These are phyloP conservation scores for Amia ocellicauda DNA, from an alignment of 2,113 vertebrate species.

Conservation along the genomic window DNA sequence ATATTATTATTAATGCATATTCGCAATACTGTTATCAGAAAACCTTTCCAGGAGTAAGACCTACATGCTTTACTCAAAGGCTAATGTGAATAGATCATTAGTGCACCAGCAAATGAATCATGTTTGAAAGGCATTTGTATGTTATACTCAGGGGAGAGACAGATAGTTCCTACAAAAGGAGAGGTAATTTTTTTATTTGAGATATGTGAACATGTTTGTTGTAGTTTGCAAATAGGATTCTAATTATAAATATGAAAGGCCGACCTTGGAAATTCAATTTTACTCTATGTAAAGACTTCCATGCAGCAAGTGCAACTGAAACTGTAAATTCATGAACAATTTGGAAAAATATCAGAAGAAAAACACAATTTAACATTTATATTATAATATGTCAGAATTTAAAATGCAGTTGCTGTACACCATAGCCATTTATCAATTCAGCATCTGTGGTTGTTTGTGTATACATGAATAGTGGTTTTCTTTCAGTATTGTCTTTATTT, in stretches of 20 bases:
- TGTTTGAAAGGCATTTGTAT: slow-evolving; percentile 1
- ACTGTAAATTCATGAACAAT: too few species aligned
- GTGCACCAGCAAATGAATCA: slow-evolving; percentile 10
- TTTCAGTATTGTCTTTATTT: too few species aligned
- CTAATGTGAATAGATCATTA: slow-evolving; percentile 6
- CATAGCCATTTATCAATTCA: too few species aligned
- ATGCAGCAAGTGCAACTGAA: too few species aligned
- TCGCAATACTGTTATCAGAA: background rate
- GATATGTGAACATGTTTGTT: background rate
- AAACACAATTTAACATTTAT: too few species aligned
- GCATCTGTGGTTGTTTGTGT: too few species aligned
- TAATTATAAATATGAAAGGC: slow-evolving; percentile 9
- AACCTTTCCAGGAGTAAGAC: background rate
- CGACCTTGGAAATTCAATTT: background rate
- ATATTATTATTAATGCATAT: too few species aligned
- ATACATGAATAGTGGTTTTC: too few species aligned
- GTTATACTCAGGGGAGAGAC: slow-evolving; percentile 10
- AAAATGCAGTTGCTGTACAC: too few species aligned
- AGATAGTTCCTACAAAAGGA: background rate
- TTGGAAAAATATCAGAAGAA: too few species aligned
- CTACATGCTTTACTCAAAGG: background rate
- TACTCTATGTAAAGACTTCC: too few species aligned
- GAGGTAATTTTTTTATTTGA: background rate
- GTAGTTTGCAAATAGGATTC: slow-evolving; percentile 4
- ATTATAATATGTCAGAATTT: too few species aligned